Percentiles rank a stretch among this genome's conserved stretches.
phyloP scores from a whole-genome alignment of 2,797 vertebrate genomes.

The Balearica regulorum region DNA sequence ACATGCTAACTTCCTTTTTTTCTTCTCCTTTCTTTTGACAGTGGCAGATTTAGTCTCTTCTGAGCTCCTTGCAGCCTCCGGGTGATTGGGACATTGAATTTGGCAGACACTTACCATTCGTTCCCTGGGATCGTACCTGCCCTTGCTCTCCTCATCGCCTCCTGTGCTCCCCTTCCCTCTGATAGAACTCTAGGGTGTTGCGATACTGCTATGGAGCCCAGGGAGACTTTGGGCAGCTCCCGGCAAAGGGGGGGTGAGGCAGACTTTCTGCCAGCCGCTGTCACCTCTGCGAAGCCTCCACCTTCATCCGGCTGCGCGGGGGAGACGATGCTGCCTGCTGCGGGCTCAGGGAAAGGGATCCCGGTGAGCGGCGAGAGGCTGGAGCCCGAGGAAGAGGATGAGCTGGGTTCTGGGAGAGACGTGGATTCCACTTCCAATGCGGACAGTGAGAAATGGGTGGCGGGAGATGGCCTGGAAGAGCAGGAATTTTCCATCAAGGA shows the following conservation, averaged over 20 bases:
- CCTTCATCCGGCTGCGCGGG: slow-evolving; percentile 52
- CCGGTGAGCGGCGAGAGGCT: slow-evolving; percentile 81
- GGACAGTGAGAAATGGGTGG: slow-evolving; percentile 85
- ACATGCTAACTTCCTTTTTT: not conserved
- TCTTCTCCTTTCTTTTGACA: slow-evolving; percentile 50
- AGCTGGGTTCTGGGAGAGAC: slow-evolving; percentile 81
- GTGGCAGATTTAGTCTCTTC: slow-evolving; percentile 74
- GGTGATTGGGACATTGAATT: slow-evolving; percentile 47
- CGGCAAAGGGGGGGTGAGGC: slow-evolving; percentile 86
- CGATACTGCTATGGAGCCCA: slow-evolving; percentile 89
- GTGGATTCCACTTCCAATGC: slow-evolving; percentile 84
- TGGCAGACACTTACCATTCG: not conserved
- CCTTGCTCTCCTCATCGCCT: not conserved
- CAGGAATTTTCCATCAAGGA: slow-evolving; percentile 99
- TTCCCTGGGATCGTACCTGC: slow-evolving; percentile 29
- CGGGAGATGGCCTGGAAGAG: slow-evolving; percentile 83
- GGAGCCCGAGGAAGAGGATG: slow-evolving; percentile 89
- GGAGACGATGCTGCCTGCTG: slow-evolving; percentile 67
- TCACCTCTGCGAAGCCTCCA: slow-evolving; percentile 68
- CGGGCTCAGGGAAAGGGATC: slow-evolving; percentile 78
- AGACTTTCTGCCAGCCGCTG: slow-evolving; percentile 75
- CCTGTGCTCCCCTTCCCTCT: not conserved
- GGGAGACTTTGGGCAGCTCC: slow-evolving; percentile 85
- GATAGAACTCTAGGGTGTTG: slow-evolving; percentile 58
- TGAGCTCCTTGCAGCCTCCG: slow-evolving; percentile 58